Evolutionary conservation across 2,113 vertebrate genomes (phyloP), one percentile per base, ranked within the genome.

Genomic region (Nematolebias whitei): DNA sequence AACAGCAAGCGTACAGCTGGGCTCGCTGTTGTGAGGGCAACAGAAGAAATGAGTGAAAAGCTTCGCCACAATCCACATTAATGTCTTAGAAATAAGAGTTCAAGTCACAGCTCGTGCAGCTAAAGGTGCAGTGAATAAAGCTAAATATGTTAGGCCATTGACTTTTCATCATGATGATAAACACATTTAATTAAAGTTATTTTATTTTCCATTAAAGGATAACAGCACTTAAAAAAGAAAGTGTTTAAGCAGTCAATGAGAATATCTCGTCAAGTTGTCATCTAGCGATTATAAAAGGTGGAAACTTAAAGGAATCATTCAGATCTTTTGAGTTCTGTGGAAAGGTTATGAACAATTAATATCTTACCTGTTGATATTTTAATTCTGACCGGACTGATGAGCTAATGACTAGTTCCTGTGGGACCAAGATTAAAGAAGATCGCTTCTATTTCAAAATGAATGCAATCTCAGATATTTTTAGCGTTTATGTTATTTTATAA

Each of bases 241-340:
- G 38, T 24, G 13, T 32, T 9, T 19, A 39, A 12, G 15, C 10
- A 2, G 22, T 48, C 29, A 14, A 19, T 15, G 22, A 49, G 12
- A 19, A 19, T 43, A 48, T 53, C 51, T 60, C 26, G 56, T 58
- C 74, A 48, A n/a, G 64, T 71, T 68, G 64, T n/a, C 15, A 39
- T 23, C 55, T 43, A 38, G 20, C 52, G 45, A 64, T n/a, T n/a
- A 44, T n/a, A 53, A 56, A 66, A 59, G n/a, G 56, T 24, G 65
- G 9, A 5, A 35, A 35, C 32, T 35, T 35, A 35, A 6, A 35
- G 9, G 5, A 35, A 3, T 29, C 26, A 7, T 7, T 29, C 26
- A 29, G 26, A 29, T 29, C 26, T 7, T 29, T 29, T 29, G 26
- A 29, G 26, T 7, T 29, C 26, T 29, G 26, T 29, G 26, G 9